Conservation (phyloP, 1,140 invertebrate species). For the Drosophila aff. region DNA sequence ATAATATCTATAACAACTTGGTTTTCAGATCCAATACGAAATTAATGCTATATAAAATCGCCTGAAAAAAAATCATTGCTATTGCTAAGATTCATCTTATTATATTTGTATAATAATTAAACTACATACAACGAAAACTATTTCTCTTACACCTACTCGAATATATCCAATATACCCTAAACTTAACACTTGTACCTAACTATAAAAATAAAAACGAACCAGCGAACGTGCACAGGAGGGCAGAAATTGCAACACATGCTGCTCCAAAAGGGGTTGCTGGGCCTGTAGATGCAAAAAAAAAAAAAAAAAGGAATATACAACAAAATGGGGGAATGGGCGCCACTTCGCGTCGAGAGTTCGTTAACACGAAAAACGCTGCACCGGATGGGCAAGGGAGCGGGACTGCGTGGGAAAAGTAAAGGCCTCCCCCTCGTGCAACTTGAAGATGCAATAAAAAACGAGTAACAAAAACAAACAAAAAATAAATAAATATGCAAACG, state of each 20-base stretch:
- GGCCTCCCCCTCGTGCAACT: conserved; percentile 24
- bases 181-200: conserved; percentile 5
- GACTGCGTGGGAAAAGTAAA: conserved; percentile 17
- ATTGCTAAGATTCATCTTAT: no score
- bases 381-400: conserved; percentile 22
- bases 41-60: neutral
- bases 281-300: conserved; percentile 10
- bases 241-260: conserved; percentile 73
- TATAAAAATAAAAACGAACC: conserved; percentile 51
- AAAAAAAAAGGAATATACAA: conserved; percentile 12
- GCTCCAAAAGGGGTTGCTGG: conserved; percentile 48
- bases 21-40: neutral
- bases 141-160: neutral
- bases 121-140: neutral
- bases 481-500: conserved; percentile 47
- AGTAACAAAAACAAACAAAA: conserved; percentile 42
- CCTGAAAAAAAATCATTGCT: no score
- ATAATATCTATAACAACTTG: neutral
- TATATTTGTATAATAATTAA: no score
- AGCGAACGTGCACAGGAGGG: conserved; percentile 51
- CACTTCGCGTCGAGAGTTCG: conserved; percentile 70
- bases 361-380: conserved; percentile 74
- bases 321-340: conserved; percentile 28
- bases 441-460: conserved; percentile 59
- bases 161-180: conserved; percentile 2